Base-by-base conservation (phyloP, 1,140 invertebrate genomes). In the Tigriopus japonicus region DNA sequence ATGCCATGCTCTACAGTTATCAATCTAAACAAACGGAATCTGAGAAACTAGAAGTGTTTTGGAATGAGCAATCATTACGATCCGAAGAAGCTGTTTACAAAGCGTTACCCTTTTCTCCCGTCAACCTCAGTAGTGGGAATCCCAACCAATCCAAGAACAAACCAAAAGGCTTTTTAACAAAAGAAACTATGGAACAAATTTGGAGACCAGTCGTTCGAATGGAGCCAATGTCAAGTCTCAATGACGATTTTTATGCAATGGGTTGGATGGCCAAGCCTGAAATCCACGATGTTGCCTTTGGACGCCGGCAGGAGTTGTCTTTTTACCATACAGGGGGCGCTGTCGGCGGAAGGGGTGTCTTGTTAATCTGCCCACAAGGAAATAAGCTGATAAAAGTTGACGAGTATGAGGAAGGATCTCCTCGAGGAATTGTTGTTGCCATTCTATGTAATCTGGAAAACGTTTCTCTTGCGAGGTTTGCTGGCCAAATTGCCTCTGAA, bases 1-100 rank as follows among this genome's bases (percentile, higher is more conserved):
- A 81, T 67, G 69, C 71, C 6, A 75, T 82, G 71, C 67, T 82
- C 7, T 79, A 77, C 65, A 75, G 76, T 52, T 77, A 69, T 52
- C 77, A 78, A 64, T 67, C n/a, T n/a, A n/a, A n/a, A n/a, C n/a
- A n/a, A n/a, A n/a, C n/a, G n/a, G n/a, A n/a, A n/a, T n/a, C n/a
- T n/a, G n/a, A n/a, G n/a, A n/a, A n/a, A n/a, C n/a, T n/a, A n/a
- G n/a, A n/a, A n/a, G n/a, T n/a, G n/a, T n/a, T n/a, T n/a, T n/a
- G n/a, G n/a, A n/a, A n/a, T n/a, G n/a, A n/a, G n/a, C n/a, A n/a
- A n/a, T n/a, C n/a, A n/a, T n/a, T n/a, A n/a, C n/a, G n/a, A n/a
- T 35, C 3, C 28, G 28, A 3, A 5, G 45, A 49, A 17, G 12
- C 10, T 49, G 12, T 49, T 17, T 3, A 17, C 61, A 58, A 40